These are phyloP conservation scores for Tetragonula clypearis DNA, from an alignment of 1,140 invertebrate species.

Conservation along the genomic window DNA sequence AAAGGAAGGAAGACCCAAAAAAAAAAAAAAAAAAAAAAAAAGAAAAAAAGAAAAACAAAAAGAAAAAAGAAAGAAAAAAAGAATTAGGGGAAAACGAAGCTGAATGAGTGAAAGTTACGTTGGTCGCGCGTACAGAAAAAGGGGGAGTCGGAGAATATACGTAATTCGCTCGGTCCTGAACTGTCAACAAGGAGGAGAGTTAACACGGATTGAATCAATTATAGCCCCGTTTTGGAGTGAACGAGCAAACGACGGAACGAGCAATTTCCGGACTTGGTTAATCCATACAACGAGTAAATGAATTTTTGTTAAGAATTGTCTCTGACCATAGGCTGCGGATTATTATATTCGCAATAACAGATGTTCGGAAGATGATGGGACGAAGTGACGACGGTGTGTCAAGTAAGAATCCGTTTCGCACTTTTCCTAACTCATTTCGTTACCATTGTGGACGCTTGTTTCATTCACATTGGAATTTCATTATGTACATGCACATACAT, in stretches of 20 bases:
- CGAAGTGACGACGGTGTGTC: background rate
- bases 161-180: constrained; percentile 56
- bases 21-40: background rate
- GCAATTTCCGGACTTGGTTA: constrained; percentile 60
- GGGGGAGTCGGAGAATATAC: constrained; percentile 21
- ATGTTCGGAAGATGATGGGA: background rate
- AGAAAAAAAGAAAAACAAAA: too few relatives aligned
- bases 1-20: constrained; percentile 13
- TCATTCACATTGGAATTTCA: background rate
- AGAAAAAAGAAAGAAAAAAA: background rate
- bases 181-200: constrained; percentile 61
- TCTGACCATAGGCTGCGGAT: background rate
- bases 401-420: constrained; percentile 10
- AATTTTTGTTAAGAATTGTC: constrained; percentile 32
- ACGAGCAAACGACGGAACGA: constrained; percentile 51
- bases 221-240: constrained; percentile 60
- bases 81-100: background rate
- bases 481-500: background rate
- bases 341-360: background rate
- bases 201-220: constrained; percentile 68
- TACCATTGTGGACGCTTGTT: too few relatives aligned
- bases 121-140: constrained; percentile 3
- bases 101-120: constrained; percentile 10
- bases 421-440: background rate
- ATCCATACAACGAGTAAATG: constrained; percentile 42